Base-by-base conservation (phyloP, 2,888 invertebrate species). In the Barypeithes pellucidus region DNA sequence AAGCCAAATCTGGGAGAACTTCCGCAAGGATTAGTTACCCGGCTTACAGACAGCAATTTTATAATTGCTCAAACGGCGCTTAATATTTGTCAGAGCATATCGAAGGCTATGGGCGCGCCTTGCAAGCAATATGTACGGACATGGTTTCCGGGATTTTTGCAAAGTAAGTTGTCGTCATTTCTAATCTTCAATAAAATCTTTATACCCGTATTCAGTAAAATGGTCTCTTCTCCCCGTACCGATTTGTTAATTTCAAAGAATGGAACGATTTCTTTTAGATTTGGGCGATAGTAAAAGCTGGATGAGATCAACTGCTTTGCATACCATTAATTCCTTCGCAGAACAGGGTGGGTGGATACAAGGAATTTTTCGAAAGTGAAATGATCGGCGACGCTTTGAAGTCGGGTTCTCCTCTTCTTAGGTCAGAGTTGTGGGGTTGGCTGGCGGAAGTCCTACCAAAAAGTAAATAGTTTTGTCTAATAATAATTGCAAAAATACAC, bases 31-130 rank as follows among this genome's bases (percentile, higher is more conserved):
- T 85, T 98, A 11, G 91, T 92, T 0, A 90, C 91, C 0, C 89
- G 98, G 0, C 87, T 98, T 14, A 87, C 92, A 0, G 98, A 98
- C 84, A 96, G 96, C 57, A 98, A 98, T 87, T 95, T 95, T 22
- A 97, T 96, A 85, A 90, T 98, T 77, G 95, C 95, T 0, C 94
- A 94, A 81, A 91, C 92, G 14, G 91, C 97, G 0, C 86, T 98
- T 52, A 91, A 92, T 69, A 92, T 98, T 73, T 96, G 96, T 82
- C 94, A 95, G 80, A 89, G 89, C 33, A 87, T 98, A 24, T 95
- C 94, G 0, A 89, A 89, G 0, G 93, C 95, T 0, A 93, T 98
- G 91, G 97, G 98, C 0, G 85, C 92, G 0, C 90, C 93, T 59
- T 92, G 94, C 80, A 95, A 93, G 81, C 90, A 90, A 60, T 94